Evolutionary conservation across 1,140 invertebrate species (phyloP).

Genomic region (Physella acuta): DNA sequence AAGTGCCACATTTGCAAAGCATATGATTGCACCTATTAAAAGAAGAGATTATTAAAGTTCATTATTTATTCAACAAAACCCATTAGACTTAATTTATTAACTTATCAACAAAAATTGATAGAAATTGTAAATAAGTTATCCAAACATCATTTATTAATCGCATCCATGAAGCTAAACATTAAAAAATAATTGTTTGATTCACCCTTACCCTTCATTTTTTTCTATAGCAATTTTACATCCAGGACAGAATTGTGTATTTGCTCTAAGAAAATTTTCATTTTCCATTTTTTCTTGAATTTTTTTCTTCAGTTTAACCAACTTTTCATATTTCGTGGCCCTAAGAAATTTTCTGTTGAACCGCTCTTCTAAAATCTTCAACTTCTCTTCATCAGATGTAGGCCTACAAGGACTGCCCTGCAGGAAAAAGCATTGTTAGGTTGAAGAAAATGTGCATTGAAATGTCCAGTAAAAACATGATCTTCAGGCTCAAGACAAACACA

Average conservation of each 20-base stretch:
- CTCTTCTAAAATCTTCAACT: constrained; percentile 16
- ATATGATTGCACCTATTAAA: constrained; percentile 41
- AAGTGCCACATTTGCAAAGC: constrained; percentile 34
- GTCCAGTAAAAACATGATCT: too few species aligned
- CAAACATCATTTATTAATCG: too few species aligned
- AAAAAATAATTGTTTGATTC: too few species aligned
- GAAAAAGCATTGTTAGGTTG: too few species aligned
- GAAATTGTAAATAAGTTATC: too few species aligned
- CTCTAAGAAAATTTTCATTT: constrained; percentile 18
- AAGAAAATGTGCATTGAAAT: too few species aligned
- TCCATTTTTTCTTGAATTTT: constrained; percentile 24
- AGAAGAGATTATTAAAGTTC: too few species aligned
- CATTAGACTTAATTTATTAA: too few species aligned
- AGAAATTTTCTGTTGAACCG: not conserved
- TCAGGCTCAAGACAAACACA: too few species aligned
- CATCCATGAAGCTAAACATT: too few species aligned
- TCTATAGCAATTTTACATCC: constrained; percentile 32
- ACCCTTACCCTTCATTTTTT: constrained; percentile 41
- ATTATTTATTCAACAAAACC: too few species aligned
- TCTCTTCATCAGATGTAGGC: constrained; percentile 24
- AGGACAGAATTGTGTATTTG: constrained; percentile 30
- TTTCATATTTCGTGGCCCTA: constrained; percentile 1
- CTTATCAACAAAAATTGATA: too few species aligned
- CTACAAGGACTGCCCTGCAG: constrained; percentile 28
- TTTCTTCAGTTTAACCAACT: constrained; percentile 12